Base-by-base conservation (phyloP, 2,113 vertebrate species). In the Formicarius rufipectus region DNA sequence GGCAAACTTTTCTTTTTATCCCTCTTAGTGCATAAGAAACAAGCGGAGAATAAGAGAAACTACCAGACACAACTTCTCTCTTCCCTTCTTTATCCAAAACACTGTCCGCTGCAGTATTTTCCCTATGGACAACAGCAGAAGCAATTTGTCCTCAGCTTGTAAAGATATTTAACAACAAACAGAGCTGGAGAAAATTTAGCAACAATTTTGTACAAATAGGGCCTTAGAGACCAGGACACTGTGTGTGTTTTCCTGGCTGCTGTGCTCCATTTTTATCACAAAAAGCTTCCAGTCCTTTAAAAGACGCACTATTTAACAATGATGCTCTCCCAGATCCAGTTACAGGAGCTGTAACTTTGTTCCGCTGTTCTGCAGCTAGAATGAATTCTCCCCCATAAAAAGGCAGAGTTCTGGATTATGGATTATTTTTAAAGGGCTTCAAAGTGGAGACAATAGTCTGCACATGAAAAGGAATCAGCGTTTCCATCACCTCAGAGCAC, bases 401-500 rank as follows among this genome's bases (percentile, higher is more conserved):
- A 56, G 7, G 15, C 30, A 69, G 35, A 49, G 30, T 6, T 87
- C 75, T 16, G 27, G 67, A 45, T 52, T 75, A 64, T 6, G 9
- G 45, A 66, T 79, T 85, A 45, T 64, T 87, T 92, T 83, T 44
- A 60, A 71, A 39, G 45, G 33, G 20, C 2, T 74, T 84, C 17
- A 42, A 83, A 47, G 16, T 2, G 4, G 12, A 59, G 76, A 44
- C 67, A 59, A 53, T 24, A 90, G 40, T 11, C 59, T 31, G 33
- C 14, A 28, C 7, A 0, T 78, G 35, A 68, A 62, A 71, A 81
- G 30, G 72, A 82, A 85, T 16, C 13, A 14, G 21, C 0, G 0
- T 33, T 89, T 80, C 37, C 56, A 63, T 49, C 25, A 20, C 30
- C 30, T 84, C 42, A 47, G 7, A 67, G 44, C 21, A 50, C 9